Percentiles rank a stretch among this genome's conserved stretches.
These are phyloP conservation scores for Leucoraja ocellata DNA, from an alignment of 2,797 vertebrate genomes.

Conservation along the genomic window DNA sequence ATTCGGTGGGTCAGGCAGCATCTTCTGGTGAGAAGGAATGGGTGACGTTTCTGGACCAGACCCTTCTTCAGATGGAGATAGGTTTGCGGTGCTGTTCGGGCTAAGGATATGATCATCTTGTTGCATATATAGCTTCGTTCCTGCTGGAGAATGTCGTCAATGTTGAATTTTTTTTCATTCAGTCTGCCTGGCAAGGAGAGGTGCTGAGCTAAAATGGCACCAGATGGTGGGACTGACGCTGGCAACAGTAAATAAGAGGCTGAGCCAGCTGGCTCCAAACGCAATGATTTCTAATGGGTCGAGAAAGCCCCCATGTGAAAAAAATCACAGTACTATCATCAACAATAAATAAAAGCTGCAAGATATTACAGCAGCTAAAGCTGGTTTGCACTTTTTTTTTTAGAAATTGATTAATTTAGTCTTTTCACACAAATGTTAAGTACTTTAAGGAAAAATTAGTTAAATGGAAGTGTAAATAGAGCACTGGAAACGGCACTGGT, in stretches of 20 bases:
- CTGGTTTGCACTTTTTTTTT: constrained; percentile 38
- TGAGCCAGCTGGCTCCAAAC: background rate
- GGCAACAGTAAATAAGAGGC: constrained; percentile 17
- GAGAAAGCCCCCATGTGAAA: constrained; percentile 36
- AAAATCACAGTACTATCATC: constrained; percentile 34
- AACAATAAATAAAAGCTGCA: constrained; percentile 37
- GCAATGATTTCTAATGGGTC: constrained; percentile 30
- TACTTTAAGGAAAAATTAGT: background rate
- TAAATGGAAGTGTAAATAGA: too few species aligned
- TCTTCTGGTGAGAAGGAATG: too few species aligned
- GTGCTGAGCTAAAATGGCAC: constrained; percentile 3
- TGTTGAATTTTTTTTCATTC: constrained; percentile 32
- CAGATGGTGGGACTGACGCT: constrained; percentile 28
- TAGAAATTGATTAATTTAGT: constrained; percentile 38
- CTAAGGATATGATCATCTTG: background rate
- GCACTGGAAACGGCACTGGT: too few species aligned
- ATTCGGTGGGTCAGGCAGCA: too few species aligned
- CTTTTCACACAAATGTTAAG: constrained; percentile 27
- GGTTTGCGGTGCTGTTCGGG: background rate
- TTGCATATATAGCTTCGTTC: background rate
- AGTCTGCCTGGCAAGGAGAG: constrained; percentile 2
- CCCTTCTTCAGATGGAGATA: background rate
- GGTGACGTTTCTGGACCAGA: too few species aligned
- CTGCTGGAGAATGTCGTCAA: background rate
- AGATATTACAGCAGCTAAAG: constrained; percentile 36